Percentiles rank a stretch among this genome's conserved stretches.
These are phyloP conservation scores for Dipodomys spectabilis DNA, from an alignment of 2,113 vertebrate species.

Conservation along the genomic window DNA sequence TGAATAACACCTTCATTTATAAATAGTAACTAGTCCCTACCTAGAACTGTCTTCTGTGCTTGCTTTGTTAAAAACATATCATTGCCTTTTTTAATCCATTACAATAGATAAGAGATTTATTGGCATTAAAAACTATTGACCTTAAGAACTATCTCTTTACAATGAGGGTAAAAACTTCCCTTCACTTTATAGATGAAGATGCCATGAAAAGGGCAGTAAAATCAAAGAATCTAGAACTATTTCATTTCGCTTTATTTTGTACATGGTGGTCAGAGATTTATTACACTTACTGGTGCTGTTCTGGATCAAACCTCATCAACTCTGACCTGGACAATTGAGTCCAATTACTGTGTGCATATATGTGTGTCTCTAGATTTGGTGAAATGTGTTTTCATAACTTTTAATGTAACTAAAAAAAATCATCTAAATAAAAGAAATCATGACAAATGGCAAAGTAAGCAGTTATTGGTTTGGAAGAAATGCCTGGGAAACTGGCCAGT, in stretches of 20 bases:
- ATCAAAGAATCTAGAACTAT: not conserved
- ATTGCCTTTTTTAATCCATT: too few relatives aligned
- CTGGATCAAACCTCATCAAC: not conserved
- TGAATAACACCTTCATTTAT: not conserved
- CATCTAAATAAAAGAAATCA: conserved; percentile 58
- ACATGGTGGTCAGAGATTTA: not conserved
- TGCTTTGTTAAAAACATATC: not conserved
- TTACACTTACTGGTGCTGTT: too few relatives aligned
- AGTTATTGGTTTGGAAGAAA: conserved; percentile 36
- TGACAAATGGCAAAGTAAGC: conserved; percentile 52
- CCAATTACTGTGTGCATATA: not conserved
- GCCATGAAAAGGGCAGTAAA: not conserved
- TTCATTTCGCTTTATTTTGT: not conserved
- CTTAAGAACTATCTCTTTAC: not conserved
- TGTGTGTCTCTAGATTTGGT: conserved; percentile 22
- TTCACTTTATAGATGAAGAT: not conserved
- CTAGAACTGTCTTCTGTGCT: not conserved
- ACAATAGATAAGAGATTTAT: too few relatives aligned
- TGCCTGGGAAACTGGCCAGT: conserved; percentile 35
- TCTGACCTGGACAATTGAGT: not conserved
- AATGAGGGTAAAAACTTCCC: not conserved
- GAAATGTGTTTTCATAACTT: conserved; percentile 54
- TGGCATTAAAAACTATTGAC: not conserved
- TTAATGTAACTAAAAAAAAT: conserved; percentile 40
- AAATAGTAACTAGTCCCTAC: not conserved